Evolutionary conservation across 2,797 vertebrate genomes (phyloP).

Genomic region (Eremophila alpestris): DNA sequence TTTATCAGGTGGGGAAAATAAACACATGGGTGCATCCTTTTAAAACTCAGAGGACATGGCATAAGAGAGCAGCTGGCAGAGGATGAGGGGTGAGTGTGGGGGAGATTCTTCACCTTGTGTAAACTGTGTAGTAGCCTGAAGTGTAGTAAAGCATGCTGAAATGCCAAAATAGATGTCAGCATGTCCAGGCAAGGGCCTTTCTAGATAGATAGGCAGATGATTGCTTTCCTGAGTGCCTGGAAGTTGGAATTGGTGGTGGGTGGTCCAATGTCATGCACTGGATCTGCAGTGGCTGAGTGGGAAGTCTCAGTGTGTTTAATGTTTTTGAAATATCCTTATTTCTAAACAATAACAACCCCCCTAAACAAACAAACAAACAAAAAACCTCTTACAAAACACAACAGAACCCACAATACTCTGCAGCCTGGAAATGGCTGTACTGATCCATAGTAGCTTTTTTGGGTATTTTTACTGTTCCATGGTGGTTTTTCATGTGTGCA

Average conservation of each 20-base stretch:
- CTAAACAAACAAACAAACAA: neutral
- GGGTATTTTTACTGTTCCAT: neutral
- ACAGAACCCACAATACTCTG: neutral
- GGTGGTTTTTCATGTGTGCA: neutral
- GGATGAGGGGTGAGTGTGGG: neutral
- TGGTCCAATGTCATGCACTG: neutral
- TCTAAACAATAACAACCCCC: neutral
- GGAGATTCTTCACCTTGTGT: neutral
- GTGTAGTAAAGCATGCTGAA: neutral
- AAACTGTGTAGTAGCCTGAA: fast-evolving
- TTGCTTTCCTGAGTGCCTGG: neutral
- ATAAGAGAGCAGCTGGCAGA: neutral
- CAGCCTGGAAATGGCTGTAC: neutral
- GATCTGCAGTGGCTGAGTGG: neutral
- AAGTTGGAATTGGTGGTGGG: neutral
- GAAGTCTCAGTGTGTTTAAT: neutral
- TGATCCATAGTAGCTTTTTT: neutral
- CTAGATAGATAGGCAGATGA: neutral
- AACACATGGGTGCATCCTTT: neutral
- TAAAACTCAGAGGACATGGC: neutral
- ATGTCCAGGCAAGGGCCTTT: neutral
- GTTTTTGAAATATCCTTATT: neutral
- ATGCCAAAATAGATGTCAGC: neutral
- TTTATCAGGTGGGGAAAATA: slow-evolving; percentile 36
- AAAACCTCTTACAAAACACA: neutral